Evolutionary conservation across 64 coral and sea anemone species (phyloP), one percentile per base, ranked within the genome.

Genomic region (Trachythela sp.): DNA sequence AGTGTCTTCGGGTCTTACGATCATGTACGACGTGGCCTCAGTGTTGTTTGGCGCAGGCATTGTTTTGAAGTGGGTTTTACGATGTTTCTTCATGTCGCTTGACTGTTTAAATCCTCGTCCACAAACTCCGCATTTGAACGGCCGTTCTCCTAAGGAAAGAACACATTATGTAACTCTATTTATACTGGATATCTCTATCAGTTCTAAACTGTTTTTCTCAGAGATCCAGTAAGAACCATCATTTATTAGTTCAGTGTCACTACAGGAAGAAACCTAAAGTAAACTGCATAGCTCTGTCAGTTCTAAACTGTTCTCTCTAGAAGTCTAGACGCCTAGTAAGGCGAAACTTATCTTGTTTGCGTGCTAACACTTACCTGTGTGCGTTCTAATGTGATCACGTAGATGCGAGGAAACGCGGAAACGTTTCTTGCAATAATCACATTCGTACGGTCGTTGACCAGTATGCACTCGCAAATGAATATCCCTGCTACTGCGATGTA

Each of bases 101-200:
- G 96, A 99, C 33, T 99, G 96, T 45, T 99, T 99, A 64, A 99
- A 99, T 31, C 96, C 96, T 27, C 94, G 94, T 32, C 94, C 91
- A 31, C 96, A 99, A 13, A 95, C 92, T 22, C 93, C 91, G 70
- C 93, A 99, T 26, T 95, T 92, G 91, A 94, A 99, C 22, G 96
- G 96, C 17, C 93, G 91, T 72, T 99, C 96, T 0, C 96, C 96
- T 99, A 56, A 18, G 33, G 36, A 90, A 50, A 33, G 59, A 43
- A 77, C 43, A 20, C 52, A 33, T 29, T 88, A 43, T 45, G 4
- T 6, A 45, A 45, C n/a, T n/a, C n/a, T n/a, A n/a, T n/a, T n/a
- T n/a, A n/a, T n/a, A n/a, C n/a, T n/a, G n/a, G n/a, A n/a, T n/a
- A n/a, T n/a, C n/a, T n/a, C n/a, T n/a, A n/a, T n/a, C n/a, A n/a